Evolutionary conservation across 2,888 invertebrate species (phyloP).

Genomic region (Apotomis capreana): DNA sequence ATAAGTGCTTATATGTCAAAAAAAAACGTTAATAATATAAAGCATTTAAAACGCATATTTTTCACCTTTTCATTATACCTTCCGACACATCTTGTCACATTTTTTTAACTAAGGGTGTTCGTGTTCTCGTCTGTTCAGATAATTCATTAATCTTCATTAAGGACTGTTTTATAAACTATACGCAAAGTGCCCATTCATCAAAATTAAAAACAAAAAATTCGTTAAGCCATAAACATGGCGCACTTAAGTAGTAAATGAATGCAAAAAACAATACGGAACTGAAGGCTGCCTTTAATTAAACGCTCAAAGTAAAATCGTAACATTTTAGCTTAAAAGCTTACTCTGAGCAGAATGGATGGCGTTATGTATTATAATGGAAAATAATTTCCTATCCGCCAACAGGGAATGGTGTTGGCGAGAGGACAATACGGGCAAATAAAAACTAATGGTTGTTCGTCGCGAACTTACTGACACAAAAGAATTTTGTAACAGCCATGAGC

Average conservation of each 20-base stretch:
- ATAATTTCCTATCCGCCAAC: constrained; percentile 67
- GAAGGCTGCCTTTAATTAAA: constrained; percentile 33
- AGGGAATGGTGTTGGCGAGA: constrained; percentile 51
- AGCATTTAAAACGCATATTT: too few species aligned
- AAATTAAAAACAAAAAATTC: constrained; percentile 6
- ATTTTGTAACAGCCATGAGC: constrained; percentile 49
- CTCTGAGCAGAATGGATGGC: constrained; percentile 35
- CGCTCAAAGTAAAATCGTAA: constrained; percentile 33
- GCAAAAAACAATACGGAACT: constrained; percentile 30
- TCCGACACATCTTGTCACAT: too few species aligned
- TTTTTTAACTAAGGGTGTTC: too few species aligned
- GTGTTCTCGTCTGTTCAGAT: not conserved
- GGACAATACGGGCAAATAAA: constrained; percentile 73
- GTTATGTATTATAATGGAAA: constrained; percentile 58
- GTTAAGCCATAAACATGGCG: not conserved
- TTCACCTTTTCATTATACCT: too few species aligned
- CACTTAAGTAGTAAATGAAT: constrained; percentile 17
- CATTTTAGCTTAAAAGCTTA: constrained; percentile 42
- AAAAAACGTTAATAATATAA: too few species aligned
- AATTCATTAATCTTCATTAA: not conserved
- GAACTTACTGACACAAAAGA: constrained; percentile 61
- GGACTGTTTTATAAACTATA: not conserved
- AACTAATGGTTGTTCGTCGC: constrained; percentile 63
- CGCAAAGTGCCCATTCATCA: not conserved
- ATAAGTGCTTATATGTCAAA: too few species aligned